Evolutionary conservation across 2,888 invertebrate species (phyloP).

Genomic region (Boloria euphrosyne): DNA sequence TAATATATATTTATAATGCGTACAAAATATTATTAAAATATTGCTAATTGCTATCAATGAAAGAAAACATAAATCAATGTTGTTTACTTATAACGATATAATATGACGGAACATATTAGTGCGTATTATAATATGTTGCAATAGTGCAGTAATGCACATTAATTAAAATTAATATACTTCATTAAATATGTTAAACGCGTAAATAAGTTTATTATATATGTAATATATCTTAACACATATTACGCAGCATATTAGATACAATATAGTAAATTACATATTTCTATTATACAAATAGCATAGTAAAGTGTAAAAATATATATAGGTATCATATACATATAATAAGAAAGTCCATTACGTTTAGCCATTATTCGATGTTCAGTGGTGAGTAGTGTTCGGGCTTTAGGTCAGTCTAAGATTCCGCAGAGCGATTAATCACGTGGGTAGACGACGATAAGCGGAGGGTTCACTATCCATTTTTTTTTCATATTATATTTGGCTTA

Average conservation of each 20-base stretch:
- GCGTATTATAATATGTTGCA: not conserved
- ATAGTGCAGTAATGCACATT: too few relatives aligned
- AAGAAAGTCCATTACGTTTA: conserved; percentile 35
- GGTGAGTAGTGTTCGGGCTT: conserved; percentile 49
- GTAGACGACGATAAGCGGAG: conserved; percentile 64
- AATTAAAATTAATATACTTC: too few relatives aligned
- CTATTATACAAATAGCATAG: too few relatives aligned
- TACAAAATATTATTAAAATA: conserved; percentile 1
- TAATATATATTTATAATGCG: too few relatives aligned
- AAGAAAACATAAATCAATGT: conserved; percentile 13
- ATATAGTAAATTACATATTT: not conserved
- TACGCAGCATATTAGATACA: not conserved
- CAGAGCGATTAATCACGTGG: conserved; percentile 68
- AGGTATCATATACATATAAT: not conserved
- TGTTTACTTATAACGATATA: not conserved
- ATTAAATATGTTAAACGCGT: too few relatives aligned
- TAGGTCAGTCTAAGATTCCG: conserved; percentile 59
- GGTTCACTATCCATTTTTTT: conserved; percentile 1
- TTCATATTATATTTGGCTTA: not conserved
- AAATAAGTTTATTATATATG: too few relatives aligned
- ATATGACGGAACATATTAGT: not conserved
- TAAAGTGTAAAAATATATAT: not conserved
- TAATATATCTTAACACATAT: too few relatives aligned
- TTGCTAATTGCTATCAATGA: not conserved
- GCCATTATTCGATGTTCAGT: conserved; percentile 53